Percentiles rank a stretch among this genome's conserved stretches.
Evolutionary conservation across 2,113 vertebrate species (phyloP).

Genomic region (Cebus imitator): DNA sequence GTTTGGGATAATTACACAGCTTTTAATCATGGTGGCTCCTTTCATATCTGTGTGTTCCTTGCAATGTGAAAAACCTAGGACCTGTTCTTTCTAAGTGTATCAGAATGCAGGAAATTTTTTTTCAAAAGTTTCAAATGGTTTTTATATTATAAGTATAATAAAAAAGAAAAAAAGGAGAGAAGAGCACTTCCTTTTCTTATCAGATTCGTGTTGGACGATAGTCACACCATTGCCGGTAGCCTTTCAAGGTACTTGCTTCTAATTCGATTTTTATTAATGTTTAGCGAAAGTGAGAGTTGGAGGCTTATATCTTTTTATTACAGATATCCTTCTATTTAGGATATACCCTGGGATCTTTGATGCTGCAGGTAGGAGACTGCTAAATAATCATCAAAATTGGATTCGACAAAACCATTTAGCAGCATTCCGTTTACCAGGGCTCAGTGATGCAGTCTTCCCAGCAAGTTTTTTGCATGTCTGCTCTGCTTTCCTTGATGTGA

Average conservation of each 20-base stretch:
- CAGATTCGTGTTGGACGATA: slow-evolving; percentile 7
- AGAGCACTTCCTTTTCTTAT: slow-evolving; percentile 37
- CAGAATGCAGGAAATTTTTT: neutral
- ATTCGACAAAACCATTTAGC: slow-evolving; percentile 60
- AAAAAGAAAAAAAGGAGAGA: neutral
- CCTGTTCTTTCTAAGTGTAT: neutral
- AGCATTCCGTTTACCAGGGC: neutral
- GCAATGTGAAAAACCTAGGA: neutral
- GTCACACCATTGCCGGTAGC: slow-evolving; percentile 14
- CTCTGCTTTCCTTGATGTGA: slow-evolving; percentile 43
- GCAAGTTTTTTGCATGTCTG: slow-evolving; percentile 50
- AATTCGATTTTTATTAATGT: slow-evolving; percentile 74
- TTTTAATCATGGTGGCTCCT: slow-evolving; percentile 53
- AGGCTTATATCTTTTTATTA: slow-evolving; percentile 75
- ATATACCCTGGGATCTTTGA: slow-evolving; percentile 54
- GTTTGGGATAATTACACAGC: neutral
- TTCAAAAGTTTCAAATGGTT: neutral
- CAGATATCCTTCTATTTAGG: slow-evolving; percentile 70
- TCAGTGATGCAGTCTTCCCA: neutral
- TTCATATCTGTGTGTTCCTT: slow-evolving; percentile 39
- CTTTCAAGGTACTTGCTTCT: slow-evolving; percentile 59
- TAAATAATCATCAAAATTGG: slow-evolving; percentile 71
- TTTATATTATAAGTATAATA: slow-evolving; percentile 51
- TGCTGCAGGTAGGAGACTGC: slow-evolving; percentile 25
- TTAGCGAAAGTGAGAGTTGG: slow-evolving; percentile 70